Conservation (phyloP, 2,888 invertebrate species). For the Villa cingulata region DNA sequence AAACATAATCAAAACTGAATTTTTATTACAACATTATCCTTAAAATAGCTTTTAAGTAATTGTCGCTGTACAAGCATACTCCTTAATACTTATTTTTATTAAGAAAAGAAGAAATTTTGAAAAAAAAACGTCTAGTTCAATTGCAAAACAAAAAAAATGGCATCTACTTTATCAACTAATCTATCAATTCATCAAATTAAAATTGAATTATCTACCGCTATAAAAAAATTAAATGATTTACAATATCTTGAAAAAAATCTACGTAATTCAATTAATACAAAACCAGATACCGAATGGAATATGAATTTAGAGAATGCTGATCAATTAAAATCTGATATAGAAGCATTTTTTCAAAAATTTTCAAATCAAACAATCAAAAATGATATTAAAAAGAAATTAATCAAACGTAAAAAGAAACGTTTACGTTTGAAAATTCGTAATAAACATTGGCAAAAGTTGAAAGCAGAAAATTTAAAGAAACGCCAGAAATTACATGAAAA, state of each 20-base stretch:
- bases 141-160: neutral
- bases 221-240: neutral
- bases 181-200: neutral
- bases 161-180: neutral
- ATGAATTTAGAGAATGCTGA: neutral
- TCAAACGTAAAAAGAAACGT: constrained; percentile 22
- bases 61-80: too few relatives aligned
- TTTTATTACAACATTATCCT: too few relatives aligned
- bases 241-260: neutral
- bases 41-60: too few relatives aligned
- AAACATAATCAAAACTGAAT: too few relatives aligned
- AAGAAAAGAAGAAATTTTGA: too few relatives aligned
- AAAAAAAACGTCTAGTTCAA: too few relatives aligned
- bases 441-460: constrained; percentile 31
- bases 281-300: neutral
- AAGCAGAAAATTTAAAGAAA: constrained; percentile 32
- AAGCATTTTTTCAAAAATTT: neutral
- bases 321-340: neutral
- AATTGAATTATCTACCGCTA: neutral
- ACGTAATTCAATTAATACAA: neutral
- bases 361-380: neutral
- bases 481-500: constrained; percentile 42
- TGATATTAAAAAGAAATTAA: neutral
- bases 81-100: too few relatives aligned
- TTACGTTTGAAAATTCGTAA: constrained; percentile 37